Base-by-base conservation (phyloP, 2,888 invertebrate genomes). In the Eupithecia insigniata region DNA sequence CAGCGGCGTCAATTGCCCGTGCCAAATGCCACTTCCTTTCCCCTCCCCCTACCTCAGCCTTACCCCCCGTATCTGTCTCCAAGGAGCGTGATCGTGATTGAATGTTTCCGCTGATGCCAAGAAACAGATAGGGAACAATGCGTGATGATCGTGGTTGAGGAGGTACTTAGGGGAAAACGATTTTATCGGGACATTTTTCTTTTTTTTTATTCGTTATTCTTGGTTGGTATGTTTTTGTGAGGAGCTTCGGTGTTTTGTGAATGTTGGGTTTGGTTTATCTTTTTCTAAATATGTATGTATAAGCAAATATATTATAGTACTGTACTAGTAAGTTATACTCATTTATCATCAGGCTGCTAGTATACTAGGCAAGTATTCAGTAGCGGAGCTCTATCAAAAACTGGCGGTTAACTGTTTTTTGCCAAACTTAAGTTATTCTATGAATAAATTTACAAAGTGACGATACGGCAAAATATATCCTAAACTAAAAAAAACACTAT, bases 1-100 rank as follows among this genome's bases (percentile, higher is more conserved):
- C 94, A 94, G 90, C 84, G 88, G 87, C 93, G 93, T 94, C 94
- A 94, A 94, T 94, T 93, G 94, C 94, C 92, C 94, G 94, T 94
- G 94, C 94, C 94, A 94, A 93, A 93, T 91, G 92, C 92, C 91
- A 91, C 92, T 90, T 91, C 89, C 91, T 82, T 81, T 8, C 46
- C n/a, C 72, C 83, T 81, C 81, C 78, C 76, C 81, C 81, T 22
- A 22, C n/a, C 80, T 81, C 79, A 75, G 75, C 76, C 78, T 10
- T 22, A 51, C 74, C 82, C 77, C 80, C 84, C 90, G 91, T 91
- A 92, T 92, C 90, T 89, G 79, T 81, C 84, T 79, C 73, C 78
- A 79, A 85, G 84, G 86, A 88, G 90, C 88, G 87, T 87, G 78
- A 84, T 79, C 85, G 90, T 92, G 93, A 93, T 93, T 89, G 92